Percentiles rank a stretch among this genome's conserved stretches.
These are phyloP conservation scores for Neodiprion virginianus DNA, from an alignment of 1,140 invertebrate genomes.

Conservation along the genomic window DNA sequence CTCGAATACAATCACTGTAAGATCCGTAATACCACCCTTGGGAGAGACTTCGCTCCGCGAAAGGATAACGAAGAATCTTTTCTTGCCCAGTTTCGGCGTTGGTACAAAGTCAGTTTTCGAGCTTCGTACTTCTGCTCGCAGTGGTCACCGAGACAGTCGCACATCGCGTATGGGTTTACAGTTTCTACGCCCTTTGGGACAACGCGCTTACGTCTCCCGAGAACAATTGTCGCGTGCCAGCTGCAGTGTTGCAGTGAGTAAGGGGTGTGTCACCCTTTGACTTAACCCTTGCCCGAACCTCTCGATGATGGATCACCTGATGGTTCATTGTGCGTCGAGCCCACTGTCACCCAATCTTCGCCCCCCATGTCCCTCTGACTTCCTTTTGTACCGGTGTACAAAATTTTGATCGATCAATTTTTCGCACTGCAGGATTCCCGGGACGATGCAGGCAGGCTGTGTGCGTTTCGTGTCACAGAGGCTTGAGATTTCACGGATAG, in stretches of 20 bases:
- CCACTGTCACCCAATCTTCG: conserved; percentile 39
- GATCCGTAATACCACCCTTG: no score
- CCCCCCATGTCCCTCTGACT: conserved; percentile 16
- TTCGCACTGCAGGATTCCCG: conserved; percentile 10
- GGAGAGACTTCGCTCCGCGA: no score
- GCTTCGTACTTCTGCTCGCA: no score
- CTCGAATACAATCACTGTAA: no score
- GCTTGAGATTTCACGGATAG: conserved; percentile 18
- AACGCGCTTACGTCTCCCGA: neutral
- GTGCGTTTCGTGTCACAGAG: neutral
- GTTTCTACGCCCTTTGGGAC: neutral
- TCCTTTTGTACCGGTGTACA: conserved; percentile 14
- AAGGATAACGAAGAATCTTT: no score
- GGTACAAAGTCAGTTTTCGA: no score
- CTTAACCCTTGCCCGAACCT: conserved; percentile 43
- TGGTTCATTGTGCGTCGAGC: conserved; percentile 41
- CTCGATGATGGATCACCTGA: conserved; percentile 50
- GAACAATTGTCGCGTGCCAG: conserved; percentile 38
- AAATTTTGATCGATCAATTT: conserved; percentile 34
- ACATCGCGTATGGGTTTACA: no score
- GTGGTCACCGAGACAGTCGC: no score
- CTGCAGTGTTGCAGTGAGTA: conserved; percentile 35
- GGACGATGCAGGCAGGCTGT: conserved; percentile 17
- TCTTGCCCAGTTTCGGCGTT: no score
- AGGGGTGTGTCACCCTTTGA: conserved; percentile 26